Base-by-base conservation (phyloP, 2,113 vertebrate genomes). In the Rana temporaria region DNA sequence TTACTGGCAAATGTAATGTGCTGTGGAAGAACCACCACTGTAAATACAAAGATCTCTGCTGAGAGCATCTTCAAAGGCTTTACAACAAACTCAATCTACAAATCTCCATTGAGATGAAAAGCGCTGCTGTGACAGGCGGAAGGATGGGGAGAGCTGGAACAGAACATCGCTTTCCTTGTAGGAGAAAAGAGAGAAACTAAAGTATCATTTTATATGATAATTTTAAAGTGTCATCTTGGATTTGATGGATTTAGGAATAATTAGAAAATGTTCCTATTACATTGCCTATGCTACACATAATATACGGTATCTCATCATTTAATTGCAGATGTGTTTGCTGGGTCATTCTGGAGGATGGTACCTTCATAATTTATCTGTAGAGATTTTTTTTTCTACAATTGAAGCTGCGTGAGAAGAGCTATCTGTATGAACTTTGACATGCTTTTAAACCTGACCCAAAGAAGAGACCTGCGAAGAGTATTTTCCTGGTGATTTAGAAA, bases 31-130 rank as follows among this genome's bases (percentile, higher is more conserved):
- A 34, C 56, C 34, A 69, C 48, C 38, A 19, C n/a, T 52, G 32
- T 56, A 67, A 60, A 67, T 26, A 73, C 6, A 24, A 18, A 56
- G 68, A 73, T 26, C 59, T 66, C 34, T 42, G 78, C 55, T 70
- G 56, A 80, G n/a, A 55, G 53, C 48, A 24, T 75, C 65, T 59
- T 75, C 30, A 26, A 66, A 82, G 30, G 18, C 71, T 30, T 16
- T 30, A 22, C 79, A 73, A 70, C 68, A 65, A 24, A 65, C 72
- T 67, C 53, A 82, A 82, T 82, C 80, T 82, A 34, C 16, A 63
- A 74, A 42, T 57, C 42, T 82, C 71, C 65, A 57, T 65, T 75
- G 80, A 75, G 62, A 67, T 82, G 80, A 82, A 82, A 82, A 53
- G 52, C 20, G 16, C 30, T 75, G 52, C 53, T 26, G 16, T 82